Evolutionary conservation across 2,888 invertebrate genomes (phyloP).

Genomic region (Odontocolon sp.): DNA sequence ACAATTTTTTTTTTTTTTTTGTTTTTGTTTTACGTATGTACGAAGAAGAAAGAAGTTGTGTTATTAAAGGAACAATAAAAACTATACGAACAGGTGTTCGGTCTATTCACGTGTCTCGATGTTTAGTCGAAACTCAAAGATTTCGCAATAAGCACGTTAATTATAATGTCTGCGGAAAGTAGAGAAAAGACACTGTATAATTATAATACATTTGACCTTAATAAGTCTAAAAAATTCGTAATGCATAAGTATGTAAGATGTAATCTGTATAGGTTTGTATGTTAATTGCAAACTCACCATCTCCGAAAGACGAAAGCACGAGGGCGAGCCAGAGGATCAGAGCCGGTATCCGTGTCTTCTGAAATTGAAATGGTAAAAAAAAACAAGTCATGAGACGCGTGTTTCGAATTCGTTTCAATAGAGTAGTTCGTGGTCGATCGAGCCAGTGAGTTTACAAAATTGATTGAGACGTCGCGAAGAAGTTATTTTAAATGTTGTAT

Average conservation of each 20-base stretch:
- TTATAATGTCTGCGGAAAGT: not conserved
- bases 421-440: not conserved
- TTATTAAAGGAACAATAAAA: not conserved
- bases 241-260: not conserved
- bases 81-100: not conserved
- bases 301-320: slow-evolving; percentile 69
- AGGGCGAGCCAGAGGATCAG: slow-evolving; percentile 73
- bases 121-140: not conserved
- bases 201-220: not conserved
- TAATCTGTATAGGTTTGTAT: not conserved
- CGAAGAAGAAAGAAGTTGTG: not conserved
- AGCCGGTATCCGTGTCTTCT: slow-evolving; percentile 73
- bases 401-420: slow-evolving; percentile 1
- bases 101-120: not conserved
- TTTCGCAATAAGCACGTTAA: not conserved
- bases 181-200: not conserved
- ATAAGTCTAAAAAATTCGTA: slow-evolving; percentile 10
- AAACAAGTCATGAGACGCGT: slow-evolving; percentile 19
- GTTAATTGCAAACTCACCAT: slow-evolving; percentile 69
- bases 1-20: too few species aligned
- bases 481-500: too few species aligned
- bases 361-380: slow-evolving; percentile 61
- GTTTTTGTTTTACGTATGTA: too few species aligned
- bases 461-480: too few species aligned
- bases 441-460: not conserved